A percentile compares a stretch with the other conserved stretches of the same genome.
phyloP scores from a whole-genome alignment of 2,113 vertebrate genomes.

The Urocitellus parryii region DNA sequence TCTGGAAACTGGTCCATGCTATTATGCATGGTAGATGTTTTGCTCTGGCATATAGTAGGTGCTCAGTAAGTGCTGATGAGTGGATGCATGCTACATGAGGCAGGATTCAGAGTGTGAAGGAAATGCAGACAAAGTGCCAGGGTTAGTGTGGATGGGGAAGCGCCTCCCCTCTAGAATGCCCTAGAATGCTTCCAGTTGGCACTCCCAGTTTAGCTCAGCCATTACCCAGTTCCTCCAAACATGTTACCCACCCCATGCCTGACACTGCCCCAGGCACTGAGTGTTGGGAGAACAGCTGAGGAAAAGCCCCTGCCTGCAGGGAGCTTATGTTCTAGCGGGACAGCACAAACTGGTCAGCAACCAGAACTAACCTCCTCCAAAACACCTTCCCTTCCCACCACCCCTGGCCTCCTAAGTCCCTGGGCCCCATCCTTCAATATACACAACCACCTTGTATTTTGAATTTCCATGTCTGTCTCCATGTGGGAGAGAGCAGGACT shows the following conservation, averaged over 20 bases:
- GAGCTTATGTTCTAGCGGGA: not conserved
- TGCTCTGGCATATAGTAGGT: not conserved
- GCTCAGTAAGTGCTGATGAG: not conserved
- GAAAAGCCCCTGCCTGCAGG: too few relatives aligned
- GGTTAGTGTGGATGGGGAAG: too few relatives aligned
- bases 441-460: not conserved
- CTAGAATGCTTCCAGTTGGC: not conserved
- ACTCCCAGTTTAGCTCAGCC: not conserved
- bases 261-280: too few relatives aligned
- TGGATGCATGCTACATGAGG: not conserved
- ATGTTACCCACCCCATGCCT: too few relatives aligned
- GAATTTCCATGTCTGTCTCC: not conserved
- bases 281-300: not conserved
- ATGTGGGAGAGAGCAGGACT: not conserved
- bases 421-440: too few relatives aligned
- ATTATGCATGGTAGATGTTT: not conserved
- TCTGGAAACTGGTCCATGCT: not conserved
- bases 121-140: too few relatives aligned
- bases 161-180: too few relatives aligned
- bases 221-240: accelerated
- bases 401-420: not conserved
- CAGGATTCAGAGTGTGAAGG: not conserved
- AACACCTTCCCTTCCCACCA: not conserved
- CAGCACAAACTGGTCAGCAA: not conserved
- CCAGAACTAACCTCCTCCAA: not conserved